Base-by-base conservation (phyloP, 2,888 invertebrate genomes). In the Platycnemis pennipes region DNA sequence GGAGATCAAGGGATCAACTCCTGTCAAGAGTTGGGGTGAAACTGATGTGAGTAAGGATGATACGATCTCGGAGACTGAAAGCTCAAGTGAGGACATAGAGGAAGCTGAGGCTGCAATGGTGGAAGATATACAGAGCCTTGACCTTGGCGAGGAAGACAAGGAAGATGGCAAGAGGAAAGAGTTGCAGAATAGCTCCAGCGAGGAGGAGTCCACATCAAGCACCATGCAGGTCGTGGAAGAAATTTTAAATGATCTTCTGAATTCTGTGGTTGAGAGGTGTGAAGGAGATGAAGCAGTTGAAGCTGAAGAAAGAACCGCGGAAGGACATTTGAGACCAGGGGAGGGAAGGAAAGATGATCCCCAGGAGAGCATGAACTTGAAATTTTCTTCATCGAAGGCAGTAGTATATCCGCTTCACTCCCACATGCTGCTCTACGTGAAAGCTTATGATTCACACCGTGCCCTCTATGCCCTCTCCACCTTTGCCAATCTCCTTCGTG, bases 381-480 rank as follows among this genome's bases (percentile, higher is more conserved):
- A 44, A 44, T 91, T 91, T 44, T 42, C 88, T 13, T 46, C 42
- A 5, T 69, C 94, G 0, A 94, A 88, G 26, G 69, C 89, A 22
- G 96, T 97, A 26, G 97, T 98, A 69, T 98, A 98, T 96, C 98
- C 98, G 46, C 97, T 98, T 94, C 99, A 99, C 96, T 98, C 98
- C 44, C 99, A 99, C 96, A 97, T 99, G 96, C 97, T 99, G 86
- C 97, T 99, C 3, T 99, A 99, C 96, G 97, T 98, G 95, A 98
- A 98, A 95, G 97, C 98, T 37, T 98, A 98, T 95, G 98, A 99
- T 96, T 98, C 98, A 0, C 97, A 97, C 94, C 97, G 98, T 95
- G 97, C 98, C 3, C 96, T 98, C 0, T 98, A 98, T 96, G 98
- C 98, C 13, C 96, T 99, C 95, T 97, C 97, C 94, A 98, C 98